phyloP scores from a whole-genome alignment of 2,797 vertebrate genomes.

The Lagorchestes hirsutus region DNA sequence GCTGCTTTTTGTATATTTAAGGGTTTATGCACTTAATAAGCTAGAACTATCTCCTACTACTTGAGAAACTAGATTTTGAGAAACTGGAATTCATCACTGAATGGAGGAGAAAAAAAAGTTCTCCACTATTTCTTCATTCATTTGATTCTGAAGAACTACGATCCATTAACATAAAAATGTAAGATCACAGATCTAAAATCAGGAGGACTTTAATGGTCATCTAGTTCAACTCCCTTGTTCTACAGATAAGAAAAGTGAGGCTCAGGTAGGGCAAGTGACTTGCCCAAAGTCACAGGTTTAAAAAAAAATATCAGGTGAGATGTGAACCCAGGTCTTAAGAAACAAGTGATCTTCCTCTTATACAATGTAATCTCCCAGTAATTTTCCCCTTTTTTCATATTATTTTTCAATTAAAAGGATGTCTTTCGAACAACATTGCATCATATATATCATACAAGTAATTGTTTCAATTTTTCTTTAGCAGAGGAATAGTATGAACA shows the following conservation, averaged over 20 bases:
- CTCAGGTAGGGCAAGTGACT: background rate
- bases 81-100: slow-evolving; percentile 27
- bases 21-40: background rate
- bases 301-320: background rate
- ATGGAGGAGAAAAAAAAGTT: slow-evolving; percentile 15
- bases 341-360: background rate
- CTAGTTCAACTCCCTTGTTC: background rate
- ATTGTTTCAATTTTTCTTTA: too few relatives aligned
- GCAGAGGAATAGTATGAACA: too few relatives aligned
- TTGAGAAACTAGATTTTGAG: slow-evolving; percentile 18
- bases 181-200: background rate
- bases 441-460: too few relatives aligned
- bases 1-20: slow-evolving; percentile 19
- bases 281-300: background rate
- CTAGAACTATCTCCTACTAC: background rate
- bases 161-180: slow-evolving; percentile 24
- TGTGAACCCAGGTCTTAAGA: background rate
- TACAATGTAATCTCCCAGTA: background rate
- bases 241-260: background rate
- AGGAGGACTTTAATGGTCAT: background rate
- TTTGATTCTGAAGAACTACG: slow-evolving; percentile 28
- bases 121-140: background rate
- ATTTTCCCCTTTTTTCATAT: background rate
- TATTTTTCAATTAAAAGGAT: background rate
- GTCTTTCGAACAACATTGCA: background rate